Conservation (phyloP, 2,113 vertebrate genomes). For the Pongo abelii region DNA sequence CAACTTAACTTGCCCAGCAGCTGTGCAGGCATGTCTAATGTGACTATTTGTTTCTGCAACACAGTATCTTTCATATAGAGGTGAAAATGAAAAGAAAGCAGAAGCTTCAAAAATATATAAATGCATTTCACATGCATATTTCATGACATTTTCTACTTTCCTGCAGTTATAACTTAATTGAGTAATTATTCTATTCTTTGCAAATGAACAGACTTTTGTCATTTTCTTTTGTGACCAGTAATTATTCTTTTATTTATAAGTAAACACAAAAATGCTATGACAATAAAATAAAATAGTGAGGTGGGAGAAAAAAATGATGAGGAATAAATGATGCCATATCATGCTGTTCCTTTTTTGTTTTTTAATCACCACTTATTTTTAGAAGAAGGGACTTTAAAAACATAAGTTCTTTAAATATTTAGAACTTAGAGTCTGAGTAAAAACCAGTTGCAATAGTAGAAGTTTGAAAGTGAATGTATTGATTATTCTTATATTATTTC, state of each 20-base stretch:
- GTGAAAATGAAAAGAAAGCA: slow-evolving; percentile 60
- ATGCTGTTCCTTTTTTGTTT: neutral
- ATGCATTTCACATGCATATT: slow-evolving; percentile 65
- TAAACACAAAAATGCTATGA: slow-evolving; percentile 14
- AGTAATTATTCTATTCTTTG: slow-evolving; percentile 67
- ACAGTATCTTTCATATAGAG: neutral
- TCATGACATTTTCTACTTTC: slow-evolving; percentile 68
- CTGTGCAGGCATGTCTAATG: neutral
- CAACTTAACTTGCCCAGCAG: neutral
- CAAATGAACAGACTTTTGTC: slow-evolving; percentile 32
- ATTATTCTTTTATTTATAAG: slow-evolving; percentile 37
- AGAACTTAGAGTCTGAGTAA: neutral
- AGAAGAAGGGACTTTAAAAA: slow-evolving; percentile 37
- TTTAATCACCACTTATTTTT: slow-evolving; percentile 40
- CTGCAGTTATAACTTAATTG: slow-evolving; percentile 67
- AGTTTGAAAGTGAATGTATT: slow-evolving; percentile 30
- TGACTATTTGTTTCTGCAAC: neutral
- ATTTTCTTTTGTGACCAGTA: slow-evolving; percentile 53
- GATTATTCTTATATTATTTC: slow-evolving; percentile 33
- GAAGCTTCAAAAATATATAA: slow-evolving; percentile 61
- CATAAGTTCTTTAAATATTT: slow-evolving; percentile 59
- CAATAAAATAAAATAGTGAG: neutral
- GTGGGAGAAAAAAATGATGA: neutral
- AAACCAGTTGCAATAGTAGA: slow-evolving; percentile 36
- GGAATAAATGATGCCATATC: neutral